Conservation (phyloP, 2,113 vertebrate genomes). For the Oryzias javanicus region DNA sequence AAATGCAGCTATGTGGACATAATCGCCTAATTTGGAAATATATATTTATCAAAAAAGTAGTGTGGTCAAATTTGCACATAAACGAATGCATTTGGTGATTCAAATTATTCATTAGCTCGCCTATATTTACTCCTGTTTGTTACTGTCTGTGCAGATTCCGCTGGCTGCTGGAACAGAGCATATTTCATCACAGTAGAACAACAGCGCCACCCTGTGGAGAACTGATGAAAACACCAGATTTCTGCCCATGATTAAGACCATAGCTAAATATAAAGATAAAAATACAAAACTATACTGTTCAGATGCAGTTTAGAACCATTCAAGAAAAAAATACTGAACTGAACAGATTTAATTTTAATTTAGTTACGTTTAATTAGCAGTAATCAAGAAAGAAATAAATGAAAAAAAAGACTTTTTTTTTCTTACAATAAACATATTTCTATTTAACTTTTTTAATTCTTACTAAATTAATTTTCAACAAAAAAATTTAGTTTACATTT, state of each 20-base stretch:
- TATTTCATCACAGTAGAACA: background rate
- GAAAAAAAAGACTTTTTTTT: no score
- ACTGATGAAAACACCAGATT: background rate
- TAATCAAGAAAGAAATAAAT: background rate
- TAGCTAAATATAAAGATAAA: no score
- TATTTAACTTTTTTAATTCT: no score
- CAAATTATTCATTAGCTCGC: no score
- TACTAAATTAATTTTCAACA: no score
- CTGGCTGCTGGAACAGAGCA: background rate
- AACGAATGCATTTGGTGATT: background rate
- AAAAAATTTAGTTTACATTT: no score
- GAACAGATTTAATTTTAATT: background rate
- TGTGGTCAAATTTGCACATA: background rate
- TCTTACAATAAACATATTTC: no score
- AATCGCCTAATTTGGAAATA: no score
- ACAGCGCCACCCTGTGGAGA: conserved; percentile 46
- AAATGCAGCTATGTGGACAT: no score
- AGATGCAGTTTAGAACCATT: background rate
- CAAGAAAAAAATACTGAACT: no score
- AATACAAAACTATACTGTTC: background rate
- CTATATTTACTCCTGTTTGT: background rate
- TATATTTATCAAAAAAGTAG: background rate
- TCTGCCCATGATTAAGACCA: no score
- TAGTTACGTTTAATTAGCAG: background rate
- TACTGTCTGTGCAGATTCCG: background rate